Evolutionary conservation across 2,888 invertebrate genomes (phyloP), one percentile per base, ranked within the genome.

Genomic region (Drosophila hawaiiensis): DNA sequence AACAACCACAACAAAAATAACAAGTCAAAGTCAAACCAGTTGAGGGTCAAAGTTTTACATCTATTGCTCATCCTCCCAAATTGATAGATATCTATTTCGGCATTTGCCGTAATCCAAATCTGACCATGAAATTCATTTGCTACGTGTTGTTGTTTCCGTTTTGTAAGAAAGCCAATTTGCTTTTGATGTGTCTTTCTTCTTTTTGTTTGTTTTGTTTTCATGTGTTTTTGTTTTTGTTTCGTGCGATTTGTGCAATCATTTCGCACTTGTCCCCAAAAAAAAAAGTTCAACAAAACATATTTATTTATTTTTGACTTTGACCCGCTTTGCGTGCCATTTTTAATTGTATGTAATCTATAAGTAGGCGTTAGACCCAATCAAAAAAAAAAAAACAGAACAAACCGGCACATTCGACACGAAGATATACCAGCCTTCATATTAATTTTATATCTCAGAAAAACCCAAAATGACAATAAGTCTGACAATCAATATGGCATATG

Each of bases 131-230:
- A 82, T 79, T 74, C 75, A 76, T 76, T 82, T 80, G 72, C 65
- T 89, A 90, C 89, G 90, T 90, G 83, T 78, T 81, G 77, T 78
- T 79, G 84, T 89, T 89, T 90, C 82, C 76, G 80, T 88, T 90
- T 89, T 81, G 80, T 86, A 89, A 91, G 83, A 84, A 78, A 83
- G 79, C 76, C 78, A 90, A 89, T 91, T 91, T 75, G 72, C 66
- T 52, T 73, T 66, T 63, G 39, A 59, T 56, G 64, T 60, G 50
- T 56, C 41, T 52, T 52, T 56, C 37, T 47, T 49, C 25, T 55
- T 41, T 29, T 41, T 19, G 28, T 19, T 35, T 35, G 35, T 28
- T 25, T 37, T 41, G 28, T 1, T 14, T 19, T 55, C 63, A 14
- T 29, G 31, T 47, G 50, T 55, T 59, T 67, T 54, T 55, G 54